Evolutionary conservation across 2,113 vertebrate species (phyloP).

Genomic region (Progne subis): DNA sequence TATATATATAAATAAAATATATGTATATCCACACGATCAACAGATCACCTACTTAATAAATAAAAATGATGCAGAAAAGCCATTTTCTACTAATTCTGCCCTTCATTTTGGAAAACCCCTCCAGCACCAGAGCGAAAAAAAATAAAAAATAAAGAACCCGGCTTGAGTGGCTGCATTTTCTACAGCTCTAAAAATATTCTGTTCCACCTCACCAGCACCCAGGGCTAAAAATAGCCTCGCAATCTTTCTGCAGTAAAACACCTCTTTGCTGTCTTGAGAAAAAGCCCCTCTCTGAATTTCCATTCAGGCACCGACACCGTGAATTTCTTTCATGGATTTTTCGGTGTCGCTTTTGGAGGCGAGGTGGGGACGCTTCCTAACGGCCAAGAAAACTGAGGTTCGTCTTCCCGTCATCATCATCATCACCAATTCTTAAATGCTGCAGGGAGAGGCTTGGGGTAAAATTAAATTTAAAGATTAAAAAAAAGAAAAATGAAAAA

Average conservation of each 20-base stretch:
- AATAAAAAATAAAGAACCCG: background rate
- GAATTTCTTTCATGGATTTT: background rate
- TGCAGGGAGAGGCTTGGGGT: background rate
- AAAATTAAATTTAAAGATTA: background rate
- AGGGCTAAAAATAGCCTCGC: slow-evolving; percentile 74
- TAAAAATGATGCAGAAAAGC: background rate
- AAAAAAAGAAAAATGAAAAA: too few species aligned
- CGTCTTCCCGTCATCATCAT: background rate
- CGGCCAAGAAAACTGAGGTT: background rate
- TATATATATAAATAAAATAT: too few species aligned
- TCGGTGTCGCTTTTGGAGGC: rapidly evolving
- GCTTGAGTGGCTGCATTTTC: slow-evolving; percentile 53
- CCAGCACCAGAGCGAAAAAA: background rate
- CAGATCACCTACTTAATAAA: background rate
- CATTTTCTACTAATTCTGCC: background rate
- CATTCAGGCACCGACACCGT: background rate
- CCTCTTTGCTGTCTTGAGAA: slow-evolving; percentile 38
- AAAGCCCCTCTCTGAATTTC: background rate
- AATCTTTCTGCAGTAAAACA: slow-evolving; percentile 57
- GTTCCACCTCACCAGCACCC: slow-evolving; percentile 65
- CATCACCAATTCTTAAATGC: background rate
- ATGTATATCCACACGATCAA: background rate
- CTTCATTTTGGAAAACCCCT: slow-evolving; percentile 16
- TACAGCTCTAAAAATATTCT: slow-evolving; percentile 61
- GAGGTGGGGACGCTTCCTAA: background rate